Conservation (phyloP, 2,797 vertebrate species). For the Dendrocincla fuliginosa region DNA sequence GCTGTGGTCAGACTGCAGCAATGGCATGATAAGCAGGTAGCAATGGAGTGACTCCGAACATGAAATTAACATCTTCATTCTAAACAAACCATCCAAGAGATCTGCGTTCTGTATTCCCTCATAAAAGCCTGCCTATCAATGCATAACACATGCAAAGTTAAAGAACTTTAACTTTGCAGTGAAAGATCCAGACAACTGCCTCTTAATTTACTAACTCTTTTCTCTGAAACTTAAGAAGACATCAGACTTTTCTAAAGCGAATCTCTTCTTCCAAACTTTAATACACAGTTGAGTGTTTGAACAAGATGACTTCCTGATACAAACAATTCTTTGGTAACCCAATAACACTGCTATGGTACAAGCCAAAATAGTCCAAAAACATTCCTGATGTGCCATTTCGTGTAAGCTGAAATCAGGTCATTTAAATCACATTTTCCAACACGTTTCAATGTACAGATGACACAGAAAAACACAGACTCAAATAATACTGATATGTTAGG, state of each 20-base stretch:
- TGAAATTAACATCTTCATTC: background rate
- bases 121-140: background rate
- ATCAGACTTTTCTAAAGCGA: background rate
- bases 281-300: background rate
- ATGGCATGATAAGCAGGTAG: background rate
- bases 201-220: background rate
- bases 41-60: background rate
- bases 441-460: background rate
- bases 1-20: background rate
- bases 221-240: background rate
- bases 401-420: background rate
- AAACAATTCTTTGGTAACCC: background rate
- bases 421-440: background rate
- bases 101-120: background rate
- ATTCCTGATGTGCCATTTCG: background rate
- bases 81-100: background rate
- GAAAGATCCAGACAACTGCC: background rate
- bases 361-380: background rate
- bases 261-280: background rate
- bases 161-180: no score
- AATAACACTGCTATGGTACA: background rate
- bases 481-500: background rate
- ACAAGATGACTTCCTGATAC: background rate
- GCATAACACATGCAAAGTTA: background rate
- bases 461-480: background rate